Evolutionary conservation across 2,113 vertebrate genomes (phyloP).

Genomic region (Casuarius casuarius): DNA sequence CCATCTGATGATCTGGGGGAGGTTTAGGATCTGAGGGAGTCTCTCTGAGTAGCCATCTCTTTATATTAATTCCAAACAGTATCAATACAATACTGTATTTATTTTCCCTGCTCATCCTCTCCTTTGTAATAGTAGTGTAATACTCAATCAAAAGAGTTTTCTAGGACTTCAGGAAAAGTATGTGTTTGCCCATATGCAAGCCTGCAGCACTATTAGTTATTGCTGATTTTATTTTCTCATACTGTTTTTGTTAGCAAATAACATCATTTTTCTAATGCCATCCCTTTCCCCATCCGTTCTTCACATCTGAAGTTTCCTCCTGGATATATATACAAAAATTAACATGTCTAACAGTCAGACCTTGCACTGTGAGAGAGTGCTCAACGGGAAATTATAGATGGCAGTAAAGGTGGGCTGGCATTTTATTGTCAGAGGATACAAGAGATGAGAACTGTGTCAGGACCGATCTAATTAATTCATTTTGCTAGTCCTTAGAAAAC

Average conservation of each 20-base stretch:
- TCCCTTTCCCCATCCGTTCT: neutral
- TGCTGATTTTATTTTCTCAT: neutral
- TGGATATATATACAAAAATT: neutral
- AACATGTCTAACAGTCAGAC: neutral
- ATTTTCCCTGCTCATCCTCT: neutral
- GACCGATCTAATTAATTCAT: neutral
- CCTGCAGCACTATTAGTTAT: neutral
- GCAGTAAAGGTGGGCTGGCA: neutral
- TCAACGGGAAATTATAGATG: neutral
- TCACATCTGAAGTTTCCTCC: neutral
- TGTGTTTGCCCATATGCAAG: neutral
- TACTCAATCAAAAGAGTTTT: neutral
- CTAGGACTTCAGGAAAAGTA: neutral
- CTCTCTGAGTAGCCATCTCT: neutral
- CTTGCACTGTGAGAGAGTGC: rapidly evolving
- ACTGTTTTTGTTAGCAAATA: neutral
- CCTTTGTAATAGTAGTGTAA: neutral
- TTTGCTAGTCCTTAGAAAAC: neutral
- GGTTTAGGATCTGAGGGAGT: neutral
- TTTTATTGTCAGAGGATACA: neutral
- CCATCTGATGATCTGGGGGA: neutral
- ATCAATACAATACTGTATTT: neutral
- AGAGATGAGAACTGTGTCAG: neutral
- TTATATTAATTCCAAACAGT: neutral
- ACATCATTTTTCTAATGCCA: neutral